Conservation (phyloP, 2,113 vertebrate species). For the Phylloscopus whistleri region DNA sequence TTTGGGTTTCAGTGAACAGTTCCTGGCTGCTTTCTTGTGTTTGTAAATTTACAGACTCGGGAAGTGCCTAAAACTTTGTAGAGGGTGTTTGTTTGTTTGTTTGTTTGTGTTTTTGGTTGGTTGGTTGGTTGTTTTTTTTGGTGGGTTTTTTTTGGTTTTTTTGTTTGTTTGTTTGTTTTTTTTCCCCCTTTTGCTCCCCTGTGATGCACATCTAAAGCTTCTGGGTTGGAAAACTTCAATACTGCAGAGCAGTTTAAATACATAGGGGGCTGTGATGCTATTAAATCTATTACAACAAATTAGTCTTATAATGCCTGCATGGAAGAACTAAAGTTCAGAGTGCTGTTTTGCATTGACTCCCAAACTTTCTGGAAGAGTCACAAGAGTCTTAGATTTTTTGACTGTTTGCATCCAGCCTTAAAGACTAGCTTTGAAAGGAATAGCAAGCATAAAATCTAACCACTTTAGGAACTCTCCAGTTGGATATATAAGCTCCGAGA, state of each 20-base stretch:
- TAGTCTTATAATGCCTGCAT: background rate
- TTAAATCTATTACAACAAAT: background rate
- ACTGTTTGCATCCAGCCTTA: background rate
- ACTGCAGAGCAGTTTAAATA: background rate
- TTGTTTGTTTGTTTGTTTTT: too few species aligned
- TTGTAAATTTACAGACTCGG: background rate
- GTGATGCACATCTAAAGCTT: background rate
- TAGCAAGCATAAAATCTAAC: background rate
- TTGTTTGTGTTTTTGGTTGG: background rate
- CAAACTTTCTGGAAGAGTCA: background rate
- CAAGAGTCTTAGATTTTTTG: background rate
- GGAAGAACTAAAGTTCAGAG: background rate
- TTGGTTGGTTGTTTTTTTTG: background rate
- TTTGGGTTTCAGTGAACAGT: background rate
- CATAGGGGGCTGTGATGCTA: background rate
- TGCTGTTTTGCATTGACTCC: background rate
- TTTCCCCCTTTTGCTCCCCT: accelerated
- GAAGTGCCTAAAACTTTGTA: background rate
- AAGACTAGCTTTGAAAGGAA: background rate
- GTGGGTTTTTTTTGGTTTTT: too few species aligned
- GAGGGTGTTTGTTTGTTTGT: too few species aligned
- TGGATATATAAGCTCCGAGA: background rate
- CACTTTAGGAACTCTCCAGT: accelerated
- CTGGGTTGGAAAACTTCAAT: background rate
- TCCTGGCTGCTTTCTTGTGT: background rate